Percentiles rank a stretch among this genome's conserved stretches.
Conservation (phyloP, 30 jellyfish, hydroid and myxozoan genomes). For the Calvadosia cruxmelitensis region DNA sequence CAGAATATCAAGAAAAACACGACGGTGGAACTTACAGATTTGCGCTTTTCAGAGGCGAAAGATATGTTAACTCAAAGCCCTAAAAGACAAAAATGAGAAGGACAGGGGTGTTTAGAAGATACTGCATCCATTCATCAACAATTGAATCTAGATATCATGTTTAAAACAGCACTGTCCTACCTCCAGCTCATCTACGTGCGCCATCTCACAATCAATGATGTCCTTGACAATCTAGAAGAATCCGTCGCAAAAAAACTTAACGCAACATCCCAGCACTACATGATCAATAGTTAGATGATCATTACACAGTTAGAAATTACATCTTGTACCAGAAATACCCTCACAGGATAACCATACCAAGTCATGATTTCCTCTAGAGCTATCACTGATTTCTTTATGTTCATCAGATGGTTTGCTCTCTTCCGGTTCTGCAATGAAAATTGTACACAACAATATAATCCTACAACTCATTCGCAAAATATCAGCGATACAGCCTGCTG, state of each 20-base stretch:
- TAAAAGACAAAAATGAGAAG: conserved; percentile 4
- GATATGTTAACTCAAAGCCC: conserved; percentile 46
- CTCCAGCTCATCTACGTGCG: conserved; percentile 73
- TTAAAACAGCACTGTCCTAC: conserved; percentile 16
- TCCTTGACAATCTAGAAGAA: conserved; percentile 58
- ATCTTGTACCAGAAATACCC: background rate
- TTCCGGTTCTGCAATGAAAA: background rate
- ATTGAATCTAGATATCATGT: background rate
- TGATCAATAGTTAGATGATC: background rate
- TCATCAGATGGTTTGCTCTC: background rate
- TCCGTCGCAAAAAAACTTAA: no score
- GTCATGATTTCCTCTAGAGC: background rate
- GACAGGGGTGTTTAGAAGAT: background rate
- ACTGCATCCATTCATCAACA: background rate
- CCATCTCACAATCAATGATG: conserved; percentile 57
- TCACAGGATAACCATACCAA: no score
- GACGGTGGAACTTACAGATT: conserved; percentile 60
- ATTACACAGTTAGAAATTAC: background rate
- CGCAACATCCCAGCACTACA: background rate
- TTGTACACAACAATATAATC: no score
- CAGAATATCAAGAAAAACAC: no score
- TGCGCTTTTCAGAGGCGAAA: conserved; percentile 39
- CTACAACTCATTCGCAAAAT: no score
- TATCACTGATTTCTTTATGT: background rate
- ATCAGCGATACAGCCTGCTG: no score